Percentiles rank a stretch among this genome's conserved stretches.
Evolutionary conservation across 2,888 invertebrate genomes (phyloP).

Genomic region (Leuctra nigra): DNA sequence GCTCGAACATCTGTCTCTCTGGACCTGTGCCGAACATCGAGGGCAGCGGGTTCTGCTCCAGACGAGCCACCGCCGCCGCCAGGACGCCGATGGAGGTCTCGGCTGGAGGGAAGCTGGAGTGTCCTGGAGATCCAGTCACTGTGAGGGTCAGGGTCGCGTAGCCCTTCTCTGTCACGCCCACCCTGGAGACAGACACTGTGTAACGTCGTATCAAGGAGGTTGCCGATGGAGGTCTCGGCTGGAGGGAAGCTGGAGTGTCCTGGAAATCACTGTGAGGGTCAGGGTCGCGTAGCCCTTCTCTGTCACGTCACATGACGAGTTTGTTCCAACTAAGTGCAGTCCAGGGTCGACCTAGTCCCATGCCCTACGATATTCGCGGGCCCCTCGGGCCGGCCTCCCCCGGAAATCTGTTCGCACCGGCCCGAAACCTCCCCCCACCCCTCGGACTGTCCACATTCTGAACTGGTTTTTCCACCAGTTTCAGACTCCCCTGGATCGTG

Average conservation of each 20-base stretch:
- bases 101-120: conserved; percentile 43
- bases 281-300: conserved; percentile 44
- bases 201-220: too few species aligned
- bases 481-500: too few species aligned
- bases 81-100: conserved; percentile 39
- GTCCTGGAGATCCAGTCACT: conserved; percentile 40
- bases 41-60: conserved; percentile 41
- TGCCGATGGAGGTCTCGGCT: conserved; percentile 37
- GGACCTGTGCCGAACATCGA: conserved; percentile 35
- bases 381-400: too few species aligned
- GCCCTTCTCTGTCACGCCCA: conserved; percentile 45
- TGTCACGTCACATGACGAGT: too few species aligned
- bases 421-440: too few species aligned
- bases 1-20: conserved; percentile 29
- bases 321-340: too few species aligned
- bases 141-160: conserved; percentile 38
- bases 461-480: too few species aligned
- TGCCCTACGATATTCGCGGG: too few species aligned
- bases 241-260: conserved; percentile 46
- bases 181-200: conserved; percentile 39
- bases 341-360: too few species aligned
- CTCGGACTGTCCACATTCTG: too few species aligned
- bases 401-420: too few species aligned
- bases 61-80: conserved; percentile 39
- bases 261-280: conserved; percentile 38